Evolutionary conservation across 2,113 vertebrate genomes (phyloP).

Genomic region (Terrapene triunguis): DNA sequence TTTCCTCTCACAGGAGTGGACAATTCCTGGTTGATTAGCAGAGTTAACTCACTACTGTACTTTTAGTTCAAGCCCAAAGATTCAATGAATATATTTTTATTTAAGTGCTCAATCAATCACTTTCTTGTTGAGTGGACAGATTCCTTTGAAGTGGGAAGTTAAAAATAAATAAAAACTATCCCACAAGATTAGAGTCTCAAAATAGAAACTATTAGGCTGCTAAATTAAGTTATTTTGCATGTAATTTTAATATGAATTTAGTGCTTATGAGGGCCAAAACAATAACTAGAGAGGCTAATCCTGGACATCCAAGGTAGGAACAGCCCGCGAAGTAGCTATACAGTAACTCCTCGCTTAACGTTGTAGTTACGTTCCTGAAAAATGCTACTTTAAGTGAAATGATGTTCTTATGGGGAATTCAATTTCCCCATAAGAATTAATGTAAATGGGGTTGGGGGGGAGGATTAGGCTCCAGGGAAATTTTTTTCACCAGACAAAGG

Average conservation of each 20-base stretch:
- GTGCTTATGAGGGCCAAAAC: accelerated
- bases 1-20: not conserved
- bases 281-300: conserved; percentile 21
- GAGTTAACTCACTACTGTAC: conserved; percentile 29
- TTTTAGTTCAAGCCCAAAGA: conserved; percentile 48
- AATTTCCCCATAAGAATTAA: no score
- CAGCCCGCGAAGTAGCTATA: accelerated
- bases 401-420: no score
- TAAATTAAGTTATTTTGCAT: conserved; percentile 51
- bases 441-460: no score
- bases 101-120: conserved; percentile 53
- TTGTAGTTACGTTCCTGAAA: no score
- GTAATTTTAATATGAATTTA: conserved; percentile 41
- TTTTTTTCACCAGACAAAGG: no score
- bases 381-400: no score
- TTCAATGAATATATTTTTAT: conserved; percentile 55
- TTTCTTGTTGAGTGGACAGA: conserved; percentile 66
- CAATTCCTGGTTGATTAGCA: conserved; percentile 31
- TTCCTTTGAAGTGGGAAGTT: conserved; percentile 54
- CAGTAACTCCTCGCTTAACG: no score
- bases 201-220: conserved; percentile 33
- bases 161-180: conserved; percentile 54
- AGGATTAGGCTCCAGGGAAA: no score
- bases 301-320: not conserved
- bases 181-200: conserved; percentile 49